phyloP scores from a whole-genome alignment of 2,113 vertebrate species.

The Trochalopteron elliotii region DNA sequence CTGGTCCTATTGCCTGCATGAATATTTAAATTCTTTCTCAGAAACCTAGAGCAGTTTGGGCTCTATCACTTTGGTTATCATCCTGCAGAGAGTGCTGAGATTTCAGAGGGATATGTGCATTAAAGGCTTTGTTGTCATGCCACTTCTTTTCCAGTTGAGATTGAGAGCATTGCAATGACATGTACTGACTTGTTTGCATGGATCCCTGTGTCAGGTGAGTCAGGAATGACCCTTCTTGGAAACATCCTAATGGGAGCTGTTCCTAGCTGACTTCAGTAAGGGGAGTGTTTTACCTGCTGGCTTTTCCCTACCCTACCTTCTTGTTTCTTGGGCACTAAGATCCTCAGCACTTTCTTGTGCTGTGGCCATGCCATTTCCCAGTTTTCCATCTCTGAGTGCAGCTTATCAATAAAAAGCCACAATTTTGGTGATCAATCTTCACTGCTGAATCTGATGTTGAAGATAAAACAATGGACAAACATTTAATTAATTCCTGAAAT shows the following conservation, averaged over 20 bases:
- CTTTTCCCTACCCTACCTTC: background rate
- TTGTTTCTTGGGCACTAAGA: rapidly evolving
- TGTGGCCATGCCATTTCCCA: background rate
- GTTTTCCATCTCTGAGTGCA: background rate
- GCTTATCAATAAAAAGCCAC: background rate
- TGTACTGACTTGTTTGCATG: background rate
- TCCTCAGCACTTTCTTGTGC: background rate
- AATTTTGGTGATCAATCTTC: background rate
- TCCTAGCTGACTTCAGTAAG: background rate
- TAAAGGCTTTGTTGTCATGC: background rate
- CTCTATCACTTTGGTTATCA: background rate
- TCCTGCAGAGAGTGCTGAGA: background rate
- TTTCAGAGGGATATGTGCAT: background rate
- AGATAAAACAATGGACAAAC: background rate
- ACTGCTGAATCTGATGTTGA: background rate
- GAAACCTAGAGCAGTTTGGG: background rate
- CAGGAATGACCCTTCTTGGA: background rate
- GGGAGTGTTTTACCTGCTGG: background rate
- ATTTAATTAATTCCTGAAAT: background rate
- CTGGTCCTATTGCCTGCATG: background rate
- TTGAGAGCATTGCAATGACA: background rate
- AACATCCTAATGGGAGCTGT: background rate
- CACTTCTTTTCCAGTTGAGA: rapidly evolving
- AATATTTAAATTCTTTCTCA: background rate
- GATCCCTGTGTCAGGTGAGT: rapidly evolving